Conservation (phyloP, 2,113 vertebrate genomes). For the Corythaeola cristata region DNA sequence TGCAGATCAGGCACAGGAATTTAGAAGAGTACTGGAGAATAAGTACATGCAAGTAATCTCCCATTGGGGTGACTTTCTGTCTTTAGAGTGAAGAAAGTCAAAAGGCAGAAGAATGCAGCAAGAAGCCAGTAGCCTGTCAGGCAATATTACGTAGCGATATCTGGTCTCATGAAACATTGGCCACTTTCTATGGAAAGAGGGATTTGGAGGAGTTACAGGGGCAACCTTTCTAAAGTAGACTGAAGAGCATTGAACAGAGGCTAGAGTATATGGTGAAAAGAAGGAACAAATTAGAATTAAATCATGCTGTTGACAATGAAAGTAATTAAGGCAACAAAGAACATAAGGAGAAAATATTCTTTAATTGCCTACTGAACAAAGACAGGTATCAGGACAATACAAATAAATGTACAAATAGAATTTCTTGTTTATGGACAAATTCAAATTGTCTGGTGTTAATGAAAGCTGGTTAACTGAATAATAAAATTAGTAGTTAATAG, state of each 20-base stretch:
- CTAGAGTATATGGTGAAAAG: background rate
- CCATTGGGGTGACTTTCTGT: background rate
- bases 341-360: background rate
- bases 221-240: background rate
- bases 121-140: background rate
- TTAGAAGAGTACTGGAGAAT: background rate
- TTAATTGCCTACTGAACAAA: background rate
- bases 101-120: background rate
- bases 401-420: background rate
- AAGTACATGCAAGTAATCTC: background rate
- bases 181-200: background rate
- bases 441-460: background rate
- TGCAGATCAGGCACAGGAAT: rapidly evolving
- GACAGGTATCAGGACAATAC: background rate
- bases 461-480: background rate
- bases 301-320: background rate
- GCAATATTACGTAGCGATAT: background rate
- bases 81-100: background rate
- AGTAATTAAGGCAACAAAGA: background rate
- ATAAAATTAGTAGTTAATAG: background rate
- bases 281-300: background rate
- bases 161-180: background rate
- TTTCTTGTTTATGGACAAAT: background rate
- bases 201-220: background rate
- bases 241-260: background rate